Evolutionary conservation across 2,113 vertebrate genomes (phyloP), one percentile per base, ranked within the genome.

Genomic region (Tetraodon nigroviridis): DNA sequence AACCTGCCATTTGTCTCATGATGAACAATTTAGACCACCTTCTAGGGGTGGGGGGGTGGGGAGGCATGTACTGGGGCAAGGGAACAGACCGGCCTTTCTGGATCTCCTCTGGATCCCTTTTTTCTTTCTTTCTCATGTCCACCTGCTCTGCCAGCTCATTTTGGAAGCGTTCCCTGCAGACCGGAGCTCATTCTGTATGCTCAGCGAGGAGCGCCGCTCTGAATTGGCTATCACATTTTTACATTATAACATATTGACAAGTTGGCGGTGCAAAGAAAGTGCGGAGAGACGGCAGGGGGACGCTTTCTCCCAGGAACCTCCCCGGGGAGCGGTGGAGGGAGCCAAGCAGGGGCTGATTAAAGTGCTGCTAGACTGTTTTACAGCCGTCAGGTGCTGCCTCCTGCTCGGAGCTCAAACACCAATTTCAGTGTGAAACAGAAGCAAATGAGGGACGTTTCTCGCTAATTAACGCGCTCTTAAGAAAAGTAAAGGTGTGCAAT

Each of bases 21-120:
- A 88, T 90, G 78, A 89, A 89, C 89, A 88, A 89, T 90, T 89
- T 82, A 89, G 76, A 64, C 60, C 3, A 7, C 53, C 75, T 86
- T 81, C 69, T 50, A 44, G 76, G 74, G 83, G 2, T 16, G 44
- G n/a, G 44, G 46, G 76, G 74, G 83, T 1, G 44, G 44, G n/a
- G 44, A 2, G 2, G 44, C 44, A 1, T 46, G 44, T n/a, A 46
- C 44, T 46, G 44, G n/a, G 2, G 6, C 5, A 55, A 37, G 54
- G 67, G 69, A 67, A 73, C 67, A 55, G 76, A 76, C 73, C 52
- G n/a, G 5, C 56, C n/a, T 50, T 51, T 3, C 45, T 62, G 37
- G 73, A 58, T 71, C 62, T 57, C 51, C 54, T 61, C 57, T 18
- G 27, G 7, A 0, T 3, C 3, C 46, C 48, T 42, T 15, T 50